Base-by-base conservation (phyloP, 2,113 vertebrate species). In the Cyanoderma ruficeps region DNA sequence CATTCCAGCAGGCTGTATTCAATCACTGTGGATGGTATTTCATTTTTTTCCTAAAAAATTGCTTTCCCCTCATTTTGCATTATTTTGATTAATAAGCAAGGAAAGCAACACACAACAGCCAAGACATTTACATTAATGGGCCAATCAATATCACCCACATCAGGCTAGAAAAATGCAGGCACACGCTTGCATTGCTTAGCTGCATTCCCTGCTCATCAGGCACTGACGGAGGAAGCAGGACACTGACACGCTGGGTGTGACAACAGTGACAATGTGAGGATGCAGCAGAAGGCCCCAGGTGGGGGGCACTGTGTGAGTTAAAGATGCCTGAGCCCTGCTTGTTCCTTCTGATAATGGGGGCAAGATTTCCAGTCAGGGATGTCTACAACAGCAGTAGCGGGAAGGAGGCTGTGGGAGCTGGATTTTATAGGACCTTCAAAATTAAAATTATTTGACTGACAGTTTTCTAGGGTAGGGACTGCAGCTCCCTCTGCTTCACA, bases 21-120 rank as follows among this genome's bases (percentile, higher is more conserved):
- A 85, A 44, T 88, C 67, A 47, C 39, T 55, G 55, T 47, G 74
- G 82, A 77, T 13, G 57, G 25, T 9, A 67, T 88, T 82, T 85
- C 4, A 42, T 55, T 61, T 87, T 80, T 90, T 63, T 1, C 18
- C 55, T 30, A 31, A 75, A 82, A 85, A 83, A 74, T 41, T 80
- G 46, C 63, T 86, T 89, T 81, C 64, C 20, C 13, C 59, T 88
- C 47, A 63, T 95, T 94, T 95, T 77, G 79, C 39, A 63, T 95
- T 85, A 55, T 94, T 95, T 86, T 92, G 82, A 93, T 93, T 95
- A 94, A 92, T 53, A 94, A 84, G 77, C 77, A 60, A 81, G 61
- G 74, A 96, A 95, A 87, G 52, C 37, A 84, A 84, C 68, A 92
- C 21, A 75, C 27, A 97, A 91, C 49, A 68, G 65, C 83, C 4